Evolutionary conservation across 2,888 invertebrate species (phyloP).

Genomic region (Zonitis immaculata): DNA sequence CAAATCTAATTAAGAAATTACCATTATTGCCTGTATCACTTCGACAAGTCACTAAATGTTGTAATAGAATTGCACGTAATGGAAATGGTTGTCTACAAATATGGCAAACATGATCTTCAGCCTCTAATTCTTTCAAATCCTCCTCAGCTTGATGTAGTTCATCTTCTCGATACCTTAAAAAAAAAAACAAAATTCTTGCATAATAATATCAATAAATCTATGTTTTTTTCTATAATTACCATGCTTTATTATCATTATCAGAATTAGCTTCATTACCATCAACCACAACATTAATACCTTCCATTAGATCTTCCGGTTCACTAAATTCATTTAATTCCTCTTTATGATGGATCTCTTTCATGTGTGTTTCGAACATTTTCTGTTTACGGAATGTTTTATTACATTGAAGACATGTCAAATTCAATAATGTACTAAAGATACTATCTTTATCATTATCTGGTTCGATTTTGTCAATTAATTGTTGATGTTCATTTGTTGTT

Average conservation of each 20-base stretch:
- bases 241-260: conserved; percentile 39
- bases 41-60: conserved; percentile 46
- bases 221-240: conserved; percentile 24
- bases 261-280: conserved; percentile 49
- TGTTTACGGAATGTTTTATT: conserved; percentile 60
- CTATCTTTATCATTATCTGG: conserved; percentile 11
- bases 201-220: background rate
- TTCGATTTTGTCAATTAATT: conserved; percentile 3
- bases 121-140: conserved; percentile 48
- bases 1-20: conserved; percentile 12
- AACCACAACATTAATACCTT: conserved; percentile 75
- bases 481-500: conserved; percentile 7
- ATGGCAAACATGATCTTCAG: conserved; percentile 45
- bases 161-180: conserved; percentile 44
- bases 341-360: conserved; percentile 55
- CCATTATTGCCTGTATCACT: conserved; percentile 37
- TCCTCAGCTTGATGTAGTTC: conserved; percentile 49
- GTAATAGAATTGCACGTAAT: conserved; percentile 41
- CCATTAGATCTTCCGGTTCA: conserved; percentile 82
- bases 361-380: conserved; percentile 60
- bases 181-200: too few relatives aligned
- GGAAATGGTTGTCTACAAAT: conserved; percentile 47
- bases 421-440: conserved; percentile 39
- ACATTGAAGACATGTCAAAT: conserved; percentile 45
- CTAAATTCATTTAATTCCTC: conserved; percentile 69